Evolutionary conservation across 2,888 invertebrate genomes (phyloP), one percentile per base, ranked within the genome.

Genomic region (Caenorhabditis macrosperma): DNA sequence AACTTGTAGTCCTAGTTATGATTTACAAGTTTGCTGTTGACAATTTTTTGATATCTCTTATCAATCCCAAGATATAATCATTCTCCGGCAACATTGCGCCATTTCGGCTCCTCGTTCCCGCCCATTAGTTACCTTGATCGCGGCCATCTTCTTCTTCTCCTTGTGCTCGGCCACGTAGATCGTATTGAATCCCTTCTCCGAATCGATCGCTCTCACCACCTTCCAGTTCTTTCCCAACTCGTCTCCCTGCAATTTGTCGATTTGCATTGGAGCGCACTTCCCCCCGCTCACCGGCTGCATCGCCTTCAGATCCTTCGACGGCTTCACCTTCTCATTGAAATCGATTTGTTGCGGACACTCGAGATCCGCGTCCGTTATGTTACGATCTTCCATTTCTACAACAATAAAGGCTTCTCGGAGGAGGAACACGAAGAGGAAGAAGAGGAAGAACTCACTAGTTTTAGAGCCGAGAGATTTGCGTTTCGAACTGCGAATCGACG

Each of bases 341-440:
- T 68, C 74, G 3, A 67, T 48, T 15, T 64, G 67, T 33, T 71
- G 50, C 52, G 82, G 82, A 44, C 80, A 80, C 20, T 71, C 66
- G 12, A 67, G 48, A 63, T 82, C 82, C 10, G 78, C 82, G n/a
- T 82, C 80, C 28, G 82, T 82, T 35, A 82, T 79, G 68, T 82
- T 82, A 71, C 82, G 80, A 61, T 80, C 80, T 48, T 80, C 76
- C 79, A 75, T 75, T 44, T 57, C 52, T 20, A 60, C 1, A 35
- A 26, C 10, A 15, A 1, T 5, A 17, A 9, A 33, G 55, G 3
- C n/a, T 50, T 5, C 46, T 30, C 24, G 26, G n/a, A n/a, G n/a
- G n/a, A n/a, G n/a, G n/a, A n/a, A n/a, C n/a, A n/a, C n/a, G n/a
- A n/a, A n/a, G n/a, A n/a, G n/a, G n/a, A n/a, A n/a, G n/a, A n/a